Evolutionary conservation across 1,140 invertebrate species (phyloP).

Genomic region (Drosophila chauvacae): DNA sequence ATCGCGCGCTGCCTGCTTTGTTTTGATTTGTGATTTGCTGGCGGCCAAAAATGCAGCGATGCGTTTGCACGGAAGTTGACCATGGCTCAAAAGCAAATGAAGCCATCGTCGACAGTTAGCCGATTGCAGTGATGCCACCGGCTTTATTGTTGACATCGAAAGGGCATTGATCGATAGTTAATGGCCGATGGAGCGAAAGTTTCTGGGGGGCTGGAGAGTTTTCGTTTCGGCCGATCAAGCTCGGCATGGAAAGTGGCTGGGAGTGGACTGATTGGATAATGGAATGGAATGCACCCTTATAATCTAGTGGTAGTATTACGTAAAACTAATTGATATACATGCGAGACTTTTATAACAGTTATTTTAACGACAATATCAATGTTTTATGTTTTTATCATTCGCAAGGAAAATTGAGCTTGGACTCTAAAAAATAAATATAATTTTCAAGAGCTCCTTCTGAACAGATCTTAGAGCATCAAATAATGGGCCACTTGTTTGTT

Average conservation of each 20-base stretch:
- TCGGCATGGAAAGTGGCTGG: constrained; percentile 34
- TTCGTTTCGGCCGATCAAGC: constrained; percentile 19
- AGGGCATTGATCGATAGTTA: constrained; percentile 66
- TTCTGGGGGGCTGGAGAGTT: constrained; percentile 20
- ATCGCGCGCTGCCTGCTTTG: constrained; percentile 27
- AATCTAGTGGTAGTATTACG: constrained; percentile 21
- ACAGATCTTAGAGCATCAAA: background rate
- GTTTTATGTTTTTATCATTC: too few species aligned
- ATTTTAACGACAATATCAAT: background rate
- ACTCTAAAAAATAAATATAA: background rate
- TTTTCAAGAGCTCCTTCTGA: background rate
- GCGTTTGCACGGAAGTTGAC: constrained; percentile 70
- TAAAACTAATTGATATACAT: background rate
- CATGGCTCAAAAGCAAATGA: constrained; percentile 48
- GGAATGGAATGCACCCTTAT: background rate
- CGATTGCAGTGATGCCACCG: constrained; percentile 31
- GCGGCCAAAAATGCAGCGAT: constrained; percentile 53
- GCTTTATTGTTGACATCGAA: constrained; percentile 52
- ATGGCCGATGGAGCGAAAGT: constrained; percentile 55
- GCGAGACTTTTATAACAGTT: background rate
- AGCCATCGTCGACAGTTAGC: constrained; percentile 44
- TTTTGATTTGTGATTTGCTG: constrained; percentile 64
- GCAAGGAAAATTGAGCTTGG: background rate
- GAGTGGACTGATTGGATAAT: constrained; percentile 22
- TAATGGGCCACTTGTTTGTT: constrained; percentile 22